These are phyloP conservation scores for Riparia riparia DNA, from an alignment of 2,113 vertebrate genomes.

Conservation along the genomic window DNA sequence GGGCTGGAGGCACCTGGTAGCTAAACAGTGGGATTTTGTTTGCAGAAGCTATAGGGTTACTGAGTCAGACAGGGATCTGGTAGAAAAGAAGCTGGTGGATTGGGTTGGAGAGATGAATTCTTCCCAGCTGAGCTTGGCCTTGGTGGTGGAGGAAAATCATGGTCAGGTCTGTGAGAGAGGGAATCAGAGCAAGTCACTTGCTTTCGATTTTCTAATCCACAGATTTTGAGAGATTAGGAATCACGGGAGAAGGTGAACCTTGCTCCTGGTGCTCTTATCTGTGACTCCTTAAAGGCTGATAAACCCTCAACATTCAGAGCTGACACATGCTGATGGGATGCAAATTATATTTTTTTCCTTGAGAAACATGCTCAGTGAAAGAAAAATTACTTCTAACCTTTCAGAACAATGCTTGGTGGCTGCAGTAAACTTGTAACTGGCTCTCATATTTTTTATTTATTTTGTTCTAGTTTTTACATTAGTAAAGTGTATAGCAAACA, in stretches of 20 bases:
- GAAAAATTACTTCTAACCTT: not conserved
- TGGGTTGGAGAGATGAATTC: not conserved
- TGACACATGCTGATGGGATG: not conserved
- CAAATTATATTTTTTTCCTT: not conserved
- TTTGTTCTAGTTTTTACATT: not conserved
- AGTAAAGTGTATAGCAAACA: not conserved
- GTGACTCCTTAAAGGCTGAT: not conserved
- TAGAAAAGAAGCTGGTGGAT: not conserved
- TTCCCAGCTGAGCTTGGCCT: not conserved
- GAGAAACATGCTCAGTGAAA: not conserved
- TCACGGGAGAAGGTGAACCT: not conserved
- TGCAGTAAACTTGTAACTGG: not conserved
- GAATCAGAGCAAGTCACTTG: not conserved
- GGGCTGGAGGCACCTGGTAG: not conserved
- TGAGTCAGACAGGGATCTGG: not conserved
- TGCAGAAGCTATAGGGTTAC: not conserved
- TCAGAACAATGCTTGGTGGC: not conserved
- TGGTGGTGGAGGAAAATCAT: fast-evolving
- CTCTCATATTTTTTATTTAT: fast-evolving
- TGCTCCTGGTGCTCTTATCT: not conserved
- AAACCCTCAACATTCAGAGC: not conserved
- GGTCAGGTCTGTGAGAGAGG: not conserved
- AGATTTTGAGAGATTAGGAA: not conserved
- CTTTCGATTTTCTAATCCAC: not conserved
- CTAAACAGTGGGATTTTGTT: not conserved